Base-by-base conservation (phyloP, 2,888 invertebrate genomes). In the Mycalesis mineus region DNA sequence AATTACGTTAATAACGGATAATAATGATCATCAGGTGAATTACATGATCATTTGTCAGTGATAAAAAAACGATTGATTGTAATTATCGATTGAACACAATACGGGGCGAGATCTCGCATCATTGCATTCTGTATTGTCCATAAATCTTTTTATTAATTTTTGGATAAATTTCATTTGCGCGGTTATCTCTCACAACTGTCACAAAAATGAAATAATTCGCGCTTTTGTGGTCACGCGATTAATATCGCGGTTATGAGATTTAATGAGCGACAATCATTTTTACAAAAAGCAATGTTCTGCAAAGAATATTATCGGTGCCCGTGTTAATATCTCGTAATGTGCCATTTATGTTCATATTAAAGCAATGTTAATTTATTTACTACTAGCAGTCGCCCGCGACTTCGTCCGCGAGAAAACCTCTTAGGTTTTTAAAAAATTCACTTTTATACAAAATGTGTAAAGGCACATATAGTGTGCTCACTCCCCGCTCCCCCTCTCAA, bases 171-270 rank as follows among this genome's bases (percentile, higher is more conserved):
- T 61, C 66, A 68, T 42, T 55, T 58, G 36, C 62, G 50, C 22
- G 51, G 47, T 50, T 65, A 47, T 66, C 42, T 55, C 54, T 50
- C 49, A 36, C 44, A 51, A 53, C 42, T 60, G 57, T 60, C 57
- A 63, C 48, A 58, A 60, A 59, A 57, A 60, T 66, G 56, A 65
- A 67, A 68, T 67, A 67, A 66, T 65, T 64, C 67, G 62, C 59
- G 63, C 59, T 59, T 61, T 62, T 67, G 68, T 60, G 68, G 68
- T 68, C 48, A 63, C 60, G 61, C 64, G 65, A 69, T 70, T 70
- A 70, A 68, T 67, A 67, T 61, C 64, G 55, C 57, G 62, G 60
- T 63, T 61, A 52, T 49, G 42, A 61, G 58, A 63, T 66, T 69
- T 68, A 70, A 69, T 68, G 66, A 70, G 63, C 58, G 65, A 61